Evolutionary conservation across 2,888 invertebrate species (phyloP), one percentile per base, ranked within the genome.

Genomic region (Mamestra brassicae): DNA sequence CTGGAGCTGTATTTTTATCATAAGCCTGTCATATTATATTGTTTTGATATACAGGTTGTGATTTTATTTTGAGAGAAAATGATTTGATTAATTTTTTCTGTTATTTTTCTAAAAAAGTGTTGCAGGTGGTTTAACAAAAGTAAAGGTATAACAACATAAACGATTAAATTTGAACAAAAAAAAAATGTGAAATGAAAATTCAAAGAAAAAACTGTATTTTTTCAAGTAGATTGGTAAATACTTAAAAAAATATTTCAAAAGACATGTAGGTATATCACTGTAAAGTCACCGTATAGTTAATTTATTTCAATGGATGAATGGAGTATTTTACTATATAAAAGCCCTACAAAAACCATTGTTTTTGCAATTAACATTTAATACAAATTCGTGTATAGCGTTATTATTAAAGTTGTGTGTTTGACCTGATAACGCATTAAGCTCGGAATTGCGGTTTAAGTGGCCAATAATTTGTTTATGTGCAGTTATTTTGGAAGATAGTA

Each of bases 1-100:
- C 26, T 70, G 52, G 36, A 50, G 54, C 68, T 67, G 58, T 83
- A 87, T 87, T 82, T 86, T 84, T 81, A 80, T 85, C 72, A 26
- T 61, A 10, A 62, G 45, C 47, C 45, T 74, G 71, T 66, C 60
- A 57, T 68, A 45, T 69, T 75, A 71, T 65, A 54, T 69, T 69
- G 57, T 68, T 74, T 54, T 13, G 7, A 13, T 69, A 45, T 77
- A 86, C 83, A 85, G 76, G 67, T 0, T 74, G 36, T 60, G 60
- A 38, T 60, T 17, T 7, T 11, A 6, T 34, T 15, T 6, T 0
- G 10, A 47, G 6, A 8, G 17, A 38, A 38, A 26, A 38, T 38
- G 38, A 38, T 38, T 38, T 38, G 38, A 38, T 38, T 38, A 1
- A 0, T 5, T 1, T 4, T 42, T 42, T 42, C 6, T 38, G 1